Evolutionary conservation across 2,888 invertebrate species (phyloP), one percentile per base, ranked within the genome.

Genomic region (Agriopis aurantiaria): DNA sequence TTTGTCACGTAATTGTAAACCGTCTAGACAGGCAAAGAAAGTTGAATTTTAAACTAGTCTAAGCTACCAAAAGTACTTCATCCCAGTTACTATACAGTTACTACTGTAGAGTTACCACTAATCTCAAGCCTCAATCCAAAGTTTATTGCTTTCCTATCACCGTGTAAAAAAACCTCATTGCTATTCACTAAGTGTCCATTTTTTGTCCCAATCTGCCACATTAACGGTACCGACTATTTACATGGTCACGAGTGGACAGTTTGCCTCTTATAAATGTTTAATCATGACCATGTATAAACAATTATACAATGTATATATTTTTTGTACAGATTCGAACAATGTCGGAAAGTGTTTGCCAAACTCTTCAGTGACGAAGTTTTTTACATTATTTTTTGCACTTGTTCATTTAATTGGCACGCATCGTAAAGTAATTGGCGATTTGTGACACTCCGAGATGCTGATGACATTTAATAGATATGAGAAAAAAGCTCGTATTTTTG

Each of bases 311-410:
- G 59, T 72, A 67, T 73, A 82, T 82, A 86, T 88, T 88, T 87
- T 88, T 86, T 85, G 81, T 85, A 80, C 66, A 83, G 84, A 85
- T 76, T 81, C 84, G 83, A 89, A 91, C 86, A 89, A 83, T 80
- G 74, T 69, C 10, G 60, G 46, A 57, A 68, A 79, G 73, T 84
- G 79, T 85, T 82, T 84, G 72, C 56, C 63, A 71, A 71, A 74
- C 79, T 75, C 85, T 86, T 76, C 63, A 75, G 66, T 58, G 56
- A 65, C 61, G 46, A 52, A 52, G 8, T 70, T 72, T 70, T 73
- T 72, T 65, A 55, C 41, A 11, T 45, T 14, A 43, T 55, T 60
- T 64, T 69, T 69, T 69, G 56, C 48, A 8, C 17, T 69, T 51
- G 60, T 57, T 41, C 40, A 41, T 62, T 46, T 69, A 62, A 65